phyloP scores from a whole-genome alignment of 2,888 invertebrate genomes.

The Lasius fuliginosus region DNA sequence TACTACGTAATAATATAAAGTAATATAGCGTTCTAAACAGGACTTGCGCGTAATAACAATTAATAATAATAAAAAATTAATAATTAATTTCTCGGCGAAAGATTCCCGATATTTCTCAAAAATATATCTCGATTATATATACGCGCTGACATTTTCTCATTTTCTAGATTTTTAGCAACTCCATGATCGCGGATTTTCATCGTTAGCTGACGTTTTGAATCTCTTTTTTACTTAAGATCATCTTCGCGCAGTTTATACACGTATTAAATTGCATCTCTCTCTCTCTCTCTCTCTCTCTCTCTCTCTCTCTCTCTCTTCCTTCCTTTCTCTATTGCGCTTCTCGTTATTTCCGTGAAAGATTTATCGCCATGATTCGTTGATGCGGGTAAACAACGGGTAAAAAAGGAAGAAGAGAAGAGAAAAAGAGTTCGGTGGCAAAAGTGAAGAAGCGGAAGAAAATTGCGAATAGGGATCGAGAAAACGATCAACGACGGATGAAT shows the following conservation, averaged over 20 bases:
- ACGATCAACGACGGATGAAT: slow-evolving; percentile 71
- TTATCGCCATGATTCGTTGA: slow-evolving; percentile 1
- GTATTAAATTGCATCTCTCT: background rate
- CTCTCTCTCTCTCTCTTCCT: background rate
- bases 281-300: background rate
- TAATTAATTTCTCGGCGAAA: background rate
- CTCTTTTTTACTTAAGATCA: background rate
- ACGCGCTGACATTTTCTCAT: background rate
- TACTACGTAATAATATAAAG: background rate
- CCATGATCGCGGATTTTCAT: background rate
- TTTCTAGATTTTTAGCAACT: background rate
- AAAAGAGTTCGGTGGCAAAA: slow-evolving; percentile 2
- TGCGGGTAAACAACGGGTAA: slow-evolving; percentile 7
- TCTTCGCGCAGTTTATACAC: background rate
- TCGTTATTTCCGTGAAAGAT: background rate
- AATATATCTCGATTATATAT: background rate
- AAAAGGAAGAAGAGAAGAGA: background rate
- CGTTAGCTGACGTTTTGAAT: background rate
- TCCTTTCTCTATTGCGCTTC: background rate
- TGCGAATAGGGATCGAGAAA: slow-evolving; percentile 62
- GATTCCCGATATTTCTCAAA: background rate
- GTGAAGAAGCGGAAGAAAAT: slow-evolving; percentile 63
- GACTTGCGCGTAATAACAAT: background rate
- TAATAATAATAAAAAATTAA: background rate
- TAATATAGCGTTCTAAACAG: background rate